Conservation (phyloP, 2,888 invertebrate species). For the Tupiocoris notatus region DNA sequence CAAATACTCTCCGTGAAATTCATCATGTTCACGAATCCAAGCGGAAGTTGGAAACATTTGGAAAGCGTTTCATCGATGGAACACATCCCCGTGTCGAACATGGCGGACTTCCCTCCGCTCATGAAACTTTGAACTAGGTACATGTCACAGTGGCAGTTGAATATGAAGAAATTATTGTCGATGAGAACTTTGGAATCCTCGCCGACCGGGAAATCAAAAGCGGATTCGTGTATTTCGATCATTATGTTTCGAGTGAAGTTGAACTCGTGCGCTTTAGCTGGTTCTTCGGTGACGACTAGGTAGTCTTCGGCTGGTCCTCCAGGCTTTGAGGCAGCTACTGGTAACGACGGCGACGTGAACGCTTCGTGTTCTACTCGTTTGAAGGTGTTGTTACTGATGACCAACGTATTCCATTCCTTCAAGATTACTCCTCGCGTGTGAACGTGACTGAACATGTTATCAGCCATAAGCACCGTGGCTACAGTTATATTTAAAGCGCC, state of each 20-base stretch:
- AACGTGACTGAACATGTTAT: conserved; percentile 63
- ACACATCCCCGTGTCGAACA: conserved; percentile 63
- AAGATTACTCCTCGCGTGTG: conserved; percentile 63
- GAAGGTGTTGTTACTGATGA: conserved; percentile 66
- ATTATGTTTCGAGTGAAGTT: conserved; percentile 48
- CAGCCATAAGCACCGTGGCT: conserved; percentile 61
- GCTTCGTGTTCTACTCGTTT: conserved; percentile 60
- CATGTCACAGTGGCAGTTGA: conserved; percentile 64
- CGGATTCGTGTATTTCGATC: conserved; percentile 48
- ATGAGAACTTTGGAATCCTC: conserved; percentile 56
- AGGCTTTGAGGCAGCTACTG: conserved; percentile 40
- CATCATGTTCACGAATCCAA: conserved; percentile 63
- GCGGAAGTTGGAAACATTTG: conserved; percentile 64
- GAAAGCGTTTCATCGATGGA: conserved; percentile 61
- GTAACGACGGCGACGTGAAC: conserved; percentile 54
- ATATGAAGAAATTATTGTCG: conserved; percentile 63
- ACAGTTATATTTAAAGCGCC: conserved; percentile 67
- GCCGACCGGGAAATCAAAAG: conserved; percentile 60
- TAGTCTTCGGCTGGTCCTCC: conserved; percentile 49
- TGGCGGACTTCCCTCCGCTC: conserved; percentile 43
- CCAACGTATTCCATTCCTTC: conserved; percentile 65
- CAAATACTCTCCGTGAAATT: conserved; percentile 66
- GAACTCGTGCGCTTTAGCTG: conserved; percentile 42
- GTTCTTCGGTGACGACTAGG: conserved; percentile 50
- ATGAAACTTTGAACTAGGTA: conserved; percentile 15